Conservation (phyloP, 1,140 invertebrate species). For the Pseudomyrmex flavicornis region DNA sequence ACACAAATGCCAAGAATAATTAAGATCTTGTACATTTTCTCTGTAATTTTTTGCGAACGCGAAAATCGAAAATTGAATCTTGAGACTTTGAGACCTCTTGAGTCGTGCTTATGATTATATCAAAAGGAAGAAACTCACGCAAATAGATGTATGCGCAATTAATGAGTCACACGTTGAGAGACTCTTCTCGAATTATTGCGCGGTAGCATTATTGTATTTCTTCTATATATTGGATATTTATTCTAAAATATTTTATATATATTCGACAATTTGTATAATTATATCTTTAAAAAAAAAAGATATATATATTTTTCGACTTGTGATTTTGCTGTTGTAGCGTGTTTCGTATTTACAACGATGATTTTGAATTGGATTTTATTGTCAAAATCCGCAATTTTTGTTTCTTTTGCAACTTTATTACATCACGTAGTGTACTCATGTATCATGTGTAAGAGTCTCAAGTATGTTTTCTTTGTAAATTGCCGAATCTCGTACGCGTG, state of each 20-base stretch:
- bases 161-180: constrained; percentile 49
- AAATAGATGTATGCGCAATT: not conserved
- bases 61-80: not conserved
- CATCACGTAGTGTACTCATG: not conserved
- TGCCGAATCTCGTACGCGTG: not conserved
- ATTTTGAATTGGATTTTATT: constrained; percentile 25
- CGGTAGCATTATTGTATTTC: constrained; percentile 7
- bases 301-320: constrained; percentile 53
- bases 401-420: constrained; percentile 6
- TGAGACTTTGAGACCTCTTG: not conserved
- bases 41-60: constrained; percentile 47
- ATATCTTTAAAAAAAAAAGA: constrained; percentile 37
- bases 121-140: constrained; percentile 20
- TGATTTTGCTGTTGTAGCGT: constrained; percentile 31
- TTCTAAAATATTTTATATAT: constrained; percentile 36
- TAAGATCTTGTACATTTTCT: constrained; percentile 51
- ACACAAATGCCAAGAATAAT: constrained; percentile 56
- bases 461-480: constrained; percentile 8
- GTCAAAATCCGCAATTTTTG: not conserved
- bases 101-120: constrained; percentile 6
- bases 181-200: constrained; percentile 21
- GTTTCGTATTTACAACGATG: constrained; percentile 23
- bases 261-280: constrained; percentile 38
- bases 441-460: no score
- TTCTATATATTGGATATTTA: constrained; percentile 29